Evolutionary conservation across 2,888 invertebrate species (phyloP).

Genomic region (Mesorhabditis spiculigera): DNA sequence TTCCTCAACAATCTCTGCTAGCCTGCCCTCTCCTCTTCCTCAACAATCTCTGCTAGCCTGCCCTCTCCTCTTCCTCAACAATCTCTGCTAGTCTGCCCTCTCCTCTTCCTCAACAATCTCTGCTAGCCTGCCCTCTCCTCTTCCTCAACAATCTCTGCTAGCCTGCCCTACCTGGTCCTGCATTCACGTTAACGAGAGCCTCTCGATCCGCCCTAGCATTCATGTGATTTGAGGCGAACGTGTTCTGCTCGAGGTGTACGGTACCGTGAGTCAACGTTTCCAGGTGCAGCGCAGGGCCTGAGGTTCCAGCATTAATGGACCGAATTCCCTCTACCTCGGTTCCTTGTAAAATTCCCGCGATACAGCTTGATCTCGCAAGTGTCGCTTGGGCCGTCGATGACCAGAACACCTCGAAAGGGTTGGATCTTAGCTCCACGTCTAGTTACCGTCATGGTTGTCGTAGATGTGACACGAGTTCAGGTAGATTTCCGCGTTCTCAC

Average conservation of each 20-base stretch:
- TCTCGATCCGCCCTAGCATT: constrained; percentile 1
- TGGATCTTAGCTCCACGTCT: background rate
- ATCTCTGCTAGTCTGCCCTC: too few species aligned
- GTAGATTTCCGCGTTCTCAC: background rate
- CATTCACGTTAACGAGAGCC: background rate
- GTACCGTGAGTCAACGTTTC: background rate
- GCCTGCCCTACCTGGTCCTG: background rate
- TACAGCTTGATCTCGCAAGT: background rate
- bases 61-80: too few species aligned
- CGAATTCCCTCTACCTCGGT: background rate
- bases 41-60: too few species aligned
- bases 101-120: too few species aligned
- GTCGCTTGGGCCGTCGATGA: constrained; percentile 2
- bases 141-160: too few species aligned
- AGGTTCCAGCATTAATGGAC: background rate
- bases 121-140: too few species aligned
- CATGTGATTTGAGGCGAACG: background rate
- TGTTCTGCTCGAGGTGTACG: background rate
- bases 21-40: too few species aligned
- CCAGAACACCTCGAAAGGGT: background rate
- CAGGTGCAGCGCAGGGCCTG: background rate
- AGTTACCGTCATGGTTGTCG: constrained; percentile 1
- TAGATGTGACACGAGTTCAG: background rate
- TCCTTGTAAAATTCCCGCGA: background rate
- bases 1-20: too few species aligned